Evolutionary conservation across 2,888 invertebrate genomes (phyloP), one percentile per base, ranked within the genome.

Genomic region (Hydrotaea cyrtoneurina): DNA sequence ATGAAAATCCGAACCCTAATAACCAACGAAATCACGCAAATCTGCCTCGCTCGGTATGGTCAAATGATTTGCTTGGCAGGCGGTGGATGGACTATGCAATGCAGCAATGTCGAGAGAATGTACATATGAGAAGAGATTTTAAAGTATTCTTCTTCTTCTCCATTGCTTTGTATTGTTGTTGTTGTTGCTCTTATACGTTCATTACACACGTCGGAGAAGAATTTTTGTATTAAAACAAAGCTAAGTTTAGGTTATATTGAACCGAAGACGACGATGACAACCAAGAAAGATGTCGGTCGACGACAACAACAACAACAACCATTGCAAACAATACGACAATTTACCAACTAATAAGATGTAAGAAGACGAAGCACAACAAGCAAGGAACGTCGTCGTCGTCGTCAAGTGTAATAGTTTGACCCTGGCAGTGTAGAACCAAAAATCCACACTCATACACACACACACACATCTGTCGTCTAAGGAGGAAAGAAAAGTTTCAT

Each of bases 371-470:
- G 55, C 57, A 59, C 31, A 15, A 59, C n/a, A 26, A 59, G 26
- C 15, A 59, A 59, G 59, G 59, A 59, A 59, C 23, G 53, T 17
- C 55, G 55, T 5, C 21, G 55, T 8, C 21, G 11, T 64, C 80
- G 53, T 77, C 77, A 80, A 80, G 77, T 83, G 77, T 62, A 59
- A 69, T 77, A 69, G 83, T 83, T 83, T 83, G 83, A 83, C 83
- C 83, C 83, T 83, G 83, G 80, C 39, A 77, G 53, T 71, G 73
- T 50, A 43, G 53, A 82, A 71, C 21, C 26, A 82, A 78, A 50
- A 50, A 50, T n/a, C 31, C 31, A 31, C 31, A 31, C 31, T 31
- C 31, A n/a, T n/a, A 43, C 57, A 57, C 21, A 57, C 57, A 57
- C 57, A 2, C 53, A 19, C 4, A 13, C 23, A 23, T 23, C 59